Percentiles rank a stretch among this genome's conserved stretches.
phyloP scores from a whole-genome alignment of 2,113 vertebrate genomes.

The Phaethornis superciliosus region DNA sequence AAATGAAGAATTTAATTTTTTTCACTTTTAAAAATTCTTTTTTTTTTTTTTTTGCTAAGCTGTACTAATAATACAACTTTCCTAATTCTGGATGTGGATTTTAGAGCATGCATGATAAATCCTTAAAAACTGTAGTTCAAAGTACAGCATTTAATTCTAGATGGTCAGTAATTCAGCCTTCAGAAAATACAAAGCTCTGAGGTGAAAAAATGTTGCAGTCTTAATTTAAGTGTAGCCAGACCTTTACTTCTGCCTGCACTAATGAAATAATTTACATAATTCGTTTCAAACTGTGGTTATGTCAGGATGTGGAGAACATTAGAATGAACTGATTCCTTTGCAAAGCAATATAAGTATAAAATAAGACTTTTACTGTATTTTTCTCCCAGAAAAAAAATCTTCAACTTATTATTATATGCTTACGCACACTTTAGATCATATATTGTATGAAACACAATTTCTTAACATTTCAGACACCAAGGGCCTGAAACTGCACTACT shows the following conservation, averaged over 20 bases:
- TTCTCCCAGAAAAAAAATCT: neutral
- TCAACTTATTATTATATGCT: neutral
- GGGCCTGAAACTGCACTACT: neutral
- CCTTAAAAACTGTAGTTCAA: neutral
- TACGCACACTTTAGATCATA: neutral
- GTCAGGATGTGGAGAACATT: neutral
- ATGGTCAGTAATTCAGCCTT: too few relatives aligned
- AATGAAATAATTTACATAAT: neutral
- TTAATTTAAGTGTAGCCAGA: too few relatives aligned
- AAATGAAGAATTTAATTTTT: neutral
- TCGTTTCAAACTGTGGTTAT: neutral
- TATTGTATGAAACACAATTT: neutral
- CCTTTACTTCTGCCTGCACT: neutral
- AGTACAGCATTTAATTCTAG: neutral
- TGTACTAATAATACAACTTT: neutral
- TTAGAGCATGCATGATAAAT: neutral
- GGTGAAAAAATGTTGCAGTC: neutral
- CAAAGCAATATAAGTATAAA: neutral
- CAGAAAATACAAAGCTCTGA: neutral
- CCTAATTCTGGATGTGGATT: neutral
- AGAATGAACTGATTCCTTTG: neutral
- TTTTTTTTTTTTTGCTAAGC: neutral
- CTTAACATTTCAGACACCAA: neutral
- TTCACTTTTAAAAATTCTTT: neutral
- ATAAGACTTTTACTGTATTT: neutral